Percentiles rank a stretch among this genome's conserved stretches.
Conservation (phyloP, 2,113 vertebrate species). For the Coregonus clupeaformis region DNA sequence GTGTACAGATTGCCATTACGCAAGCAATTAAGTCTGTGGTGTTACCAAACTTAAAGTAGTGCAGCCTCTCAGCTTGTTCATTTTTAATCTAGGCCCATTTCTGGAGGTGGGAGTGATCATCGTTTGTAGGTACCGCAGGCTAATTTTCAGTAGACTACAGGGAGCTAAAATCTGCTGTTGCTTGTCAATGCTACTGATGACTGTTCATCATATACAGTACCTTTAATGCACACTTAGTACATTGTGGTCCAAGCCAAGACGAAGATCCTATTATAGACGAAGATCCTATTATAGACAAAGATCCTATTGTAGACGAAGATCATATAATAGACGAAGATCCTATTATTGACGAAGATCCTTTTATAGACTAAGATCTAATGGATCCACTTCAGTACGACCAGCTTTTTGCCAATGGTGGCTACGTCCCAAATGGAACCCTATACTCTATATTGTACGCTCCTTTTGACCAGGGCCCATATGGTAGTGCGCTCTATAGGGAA, state of each 20-base stretch:
- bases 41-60: constrained; percentile 12
- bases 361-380: not conserved
- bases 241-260: too few relatives aligned
- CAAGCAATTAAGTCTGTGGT: not conserved
- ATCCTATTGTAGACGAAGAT: too few relatives aligned
- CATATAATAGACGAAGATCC: too few relatives aligned
- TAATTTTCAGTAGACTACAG: not conserved
- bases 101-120: constrained; percentile 2
- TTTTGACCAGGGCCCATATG: not conserved
- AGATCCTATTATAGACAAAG: too few relatives aligned
- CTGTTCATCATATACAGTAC: too few relatives aligned
- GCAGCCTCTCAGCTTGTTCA: not conserved
- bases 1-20: constrained; percentile 7
- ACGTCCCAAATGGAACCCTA: too few relatives aligned
- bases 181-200: constrained; percentile 1
- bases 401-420: not conserved
- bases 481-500: too few relatives aligned
- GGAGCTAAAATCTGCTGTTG: constrained; percentile 2
- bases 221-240: too few relatives aligned
- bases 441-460: not conserved
- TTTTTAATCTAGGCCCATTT: constrained; percentile 2
- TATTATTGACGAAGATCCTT: too few relatives aligned
- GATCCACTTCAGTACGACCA: not conserved
- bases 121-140: constrained; percentile 11
- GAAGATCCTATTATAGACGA: too few relatives aligned